These are phyloP conservation scores for Xerus inauris DNA, from an alignment of 2,113 vertebrate species.

Conservation along the genomic window DNA sequence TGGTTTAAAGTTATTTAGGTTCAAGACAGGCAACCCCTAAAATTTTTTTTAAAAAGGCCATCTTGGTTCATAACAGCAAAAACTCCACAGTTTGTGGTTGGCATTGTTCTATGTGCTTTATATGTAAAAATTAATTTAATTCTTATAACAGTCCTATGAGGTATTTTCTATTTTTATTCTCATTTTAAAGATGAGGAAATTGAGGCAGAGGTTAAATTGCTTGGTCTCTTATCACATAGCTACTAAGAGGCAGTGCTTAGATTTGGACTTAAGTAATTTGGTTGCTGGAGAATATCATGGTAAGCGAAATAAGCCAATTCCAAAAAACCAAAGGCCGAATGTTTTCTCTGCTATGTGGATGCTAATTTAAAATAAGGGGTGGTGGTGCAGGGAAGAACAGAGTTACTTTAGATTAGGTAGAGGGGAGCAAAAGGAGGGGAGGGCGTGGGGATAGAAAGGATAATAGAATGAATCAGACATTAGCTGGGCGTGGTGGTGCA, in stretches of 20 bases:
- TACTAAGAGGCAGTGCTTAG: neutral
- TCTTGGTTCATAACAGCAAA: neutral
- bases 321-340: too few relatives aligned
- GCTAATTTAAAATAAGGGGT: too few relatives aligned
- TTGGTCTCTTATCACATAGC: neutral
- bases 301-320: too few relatives aligned
- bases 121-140: neutral
- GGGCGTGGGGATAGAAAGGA: too few relatives aligned
- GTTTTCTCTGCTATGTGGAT: too few relatives aligned
- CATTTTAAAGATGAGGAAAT: slow-evolving; percentile 1
- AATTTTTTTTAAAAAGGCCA: neutral
- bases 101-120: neutral
- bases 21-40: neutral
- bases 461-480: too few relatives aligned
- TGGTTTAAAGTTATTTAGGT: neutral
- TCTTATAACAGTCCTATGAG: neutral
- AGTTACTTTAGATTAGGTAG: too few relatives aligned
- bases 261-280: neutral
- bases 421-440: too few relatives aligned
- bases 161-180: neutral
- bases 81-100: neutral
- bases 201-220: neutral
- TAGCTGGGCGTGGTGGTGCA: too few relatives aligned
- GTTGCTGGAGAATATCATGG: too few relatives aligned
- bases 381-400: too few relatives aligned